These are phyloP conservation scores for Dinomys branickii DNA, from an alignment of 2,113 vertebrate genomes.

Conservation along the genomic window DNA sequence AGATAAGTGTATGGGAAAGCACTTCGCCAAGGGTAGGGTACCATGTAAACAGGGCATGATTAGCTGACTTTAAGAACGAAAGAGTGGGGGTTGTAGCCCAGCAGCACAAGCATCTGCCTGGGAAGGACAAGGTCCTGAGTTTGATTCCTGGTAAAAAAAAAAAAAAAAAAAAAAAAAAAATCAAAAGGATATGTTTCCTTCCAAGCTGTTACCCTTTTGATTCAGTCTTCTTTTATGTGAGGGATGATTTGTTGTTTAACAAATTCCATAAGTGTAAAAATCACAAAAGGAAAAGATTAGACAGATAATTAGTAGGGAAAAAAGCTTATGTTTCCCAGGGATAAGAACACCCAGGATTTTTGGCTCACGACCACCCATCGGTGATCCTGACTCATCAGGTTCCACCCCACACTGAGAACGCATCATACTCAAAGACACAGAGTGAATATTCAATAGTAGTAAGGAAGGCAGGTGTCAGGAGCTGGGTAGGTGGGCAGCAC, in stretches of 20 bases:
- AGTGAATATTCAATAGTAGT: not conserved
- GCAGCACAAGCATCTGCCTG: too few species aligned
- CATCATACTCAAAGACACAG: not conserved
- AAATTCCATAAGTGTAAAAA: not conserved
- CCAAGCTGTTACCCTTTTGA: not conserved
- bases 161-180: not conserved
- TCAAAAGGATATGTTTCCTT: not conserved
- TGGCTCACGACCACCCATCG: not conserved
- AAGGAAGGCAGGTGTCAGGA: not conserved
- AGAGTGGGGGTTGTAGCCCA: too few species aligned
- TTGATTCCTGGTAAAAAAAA: too few species aligned
- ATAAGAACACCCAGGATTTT: not conserved
- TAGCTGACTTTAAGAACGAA: not conserved
- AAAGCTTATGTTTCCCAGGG: not conserved
- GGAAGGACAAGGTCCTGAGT: too few species aligned
- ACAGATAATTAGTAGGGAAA: not conserved
- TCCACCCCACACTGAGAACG: not conserved
- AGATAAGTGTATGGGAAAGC: not conserved
- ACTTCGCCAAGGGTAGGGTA: not conserved
- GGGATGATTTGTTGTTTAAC: slow-evolving; percentile 27
- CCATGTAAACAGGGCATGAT: not conserved
- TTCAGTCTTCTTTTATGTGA: not conserved
- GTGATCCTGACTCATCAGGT: not conserved
- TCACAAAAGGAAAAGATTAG: not conserved
- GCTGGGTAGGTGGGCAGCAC: not conserved